Percentiles rank a stretch among this genome's conserved stretches.
Conservation (phyloP, 2,797 vertebrate species). For the Ceryle rudis region DNA sequence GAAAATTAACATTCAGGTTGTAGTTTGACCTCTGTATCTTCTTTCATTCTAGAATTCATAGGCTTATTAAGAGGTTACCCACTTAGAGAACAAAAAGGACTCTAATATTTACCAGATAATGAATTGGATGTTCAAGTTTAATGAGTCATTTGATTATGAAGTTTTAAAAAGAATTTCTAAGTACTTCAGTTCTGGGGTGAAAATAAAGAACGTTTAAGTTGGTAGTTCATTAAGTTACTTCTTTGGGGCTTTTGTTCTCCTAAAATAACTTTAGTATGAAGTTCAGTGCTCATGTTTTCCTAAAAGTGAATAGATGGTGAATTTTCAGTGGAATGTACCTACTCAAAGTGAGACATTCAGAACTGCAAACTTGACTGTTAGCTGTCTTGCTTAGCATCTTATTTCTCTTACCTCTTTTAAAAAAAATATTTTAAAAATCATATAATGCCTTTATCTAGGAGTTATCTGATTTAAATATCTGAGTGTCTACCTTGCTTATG, state of each 20-base stretch:
- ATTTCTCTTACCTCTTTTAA: not conserved
- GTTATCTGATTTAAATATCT: not conserved
- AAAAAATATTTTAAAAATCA: not conserved
- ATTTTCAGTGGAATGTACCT: not conserved
- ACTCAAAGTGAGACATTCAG: not conserved
- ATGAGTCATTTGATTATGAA: not conserved
- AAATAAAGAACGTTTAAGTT: not conserved
- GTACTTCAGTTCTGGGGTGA: not conserved
- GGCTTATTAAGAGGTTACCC: not conserved
- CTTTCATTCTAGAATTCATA: not conserved
- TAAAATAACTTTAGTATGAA: not conserved
- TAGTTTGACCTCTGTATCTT: not conserved
- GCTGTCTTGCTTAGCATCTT: not conserved
- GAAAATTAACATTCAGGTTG: not conserved
- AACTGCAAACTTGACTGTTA: not conserved
- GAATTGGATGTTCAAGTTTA: not conserved
- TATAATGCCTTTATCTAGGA: not conserved
- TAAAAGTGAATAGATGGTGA: not conserved
- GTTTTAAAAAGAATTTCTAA: not conserved
- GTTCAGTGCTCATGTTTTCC: not conserved
- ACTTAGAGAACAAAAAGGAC: not conserved
- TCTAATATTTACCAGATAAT: not conserved
- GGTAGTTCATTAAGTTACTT: not conserved
- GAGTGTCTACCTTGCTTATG: not conserved
- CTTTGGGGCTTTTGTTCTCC: not conserved